Conservation (phyloP, 2,888 invertebrate genomes). For the Orchesellides sinensis region DNA sequence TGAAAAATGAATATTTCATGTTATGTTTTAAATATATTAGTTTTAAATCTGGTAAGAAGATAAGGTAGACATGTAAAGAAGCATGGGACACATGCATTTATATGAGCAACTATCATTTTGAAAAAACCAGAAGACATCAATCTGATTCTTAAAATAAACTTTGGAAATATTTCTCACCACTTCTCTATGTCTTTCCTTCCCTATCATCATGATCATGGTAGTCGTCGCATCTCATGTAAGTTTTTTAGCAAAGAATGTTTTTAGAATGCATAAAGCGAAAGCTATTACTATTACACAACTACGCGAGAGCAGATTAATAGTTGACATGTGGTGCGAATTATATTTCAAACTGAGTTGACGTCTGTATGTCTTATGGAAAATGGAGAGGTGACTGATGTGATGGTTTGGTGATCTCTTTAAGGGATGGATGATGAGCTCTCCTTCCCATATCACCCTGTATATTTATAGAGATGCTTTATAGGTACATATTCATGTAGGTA, state of each 20-base stretch:
- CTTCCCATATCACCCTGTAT: background rate
- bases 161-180: slow-evolving; percentile 63
- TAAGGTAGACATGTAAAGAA: slow-evolving; percentile 32
- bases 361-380: slow-evolving; percentile 62
- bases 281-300: slow-evolving; percentile 4
- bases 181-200: slow-evolving; percentile 20
- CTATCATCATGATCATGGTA: slow-evolving; percentile 16
- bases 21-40: background rate
- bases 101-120: slow-evolving; percentile 24
- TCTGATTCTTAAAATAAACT: slow-evolving; percentile 75
- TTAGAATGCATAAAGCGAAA: slow-evolving; percentile 10
- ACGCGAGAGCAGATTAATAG: slow-evolving; percentile 72
- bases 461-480: slow-evolving; percentile 26
- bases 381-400: slow-evolving; percentile 68
- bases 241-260: background rate
- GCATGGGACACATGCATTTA: slow-evolving; percentile 57
- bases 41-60: slow-evolving; percentile 8
- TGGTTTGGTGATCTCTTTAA: slow-evolving; percentile 67
- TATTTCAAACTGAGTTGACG: slow-evolving; percentile 72
- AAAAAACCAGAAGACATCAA: slow-evolving; percentile 73
- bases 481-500: too few relatives aligned
- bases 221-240: background rate
- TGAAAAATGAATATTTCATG: background rate
- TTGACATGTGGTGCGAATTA: slow-evolving; percentile 75
- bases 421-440: slow-evolving; percentile 64